These are phyloP conservation scores for Spatulosminthurus flaviceps DNA, from an alignment of 2,888 invertebrate genomes.

Conservation along the genomic window DNA sequence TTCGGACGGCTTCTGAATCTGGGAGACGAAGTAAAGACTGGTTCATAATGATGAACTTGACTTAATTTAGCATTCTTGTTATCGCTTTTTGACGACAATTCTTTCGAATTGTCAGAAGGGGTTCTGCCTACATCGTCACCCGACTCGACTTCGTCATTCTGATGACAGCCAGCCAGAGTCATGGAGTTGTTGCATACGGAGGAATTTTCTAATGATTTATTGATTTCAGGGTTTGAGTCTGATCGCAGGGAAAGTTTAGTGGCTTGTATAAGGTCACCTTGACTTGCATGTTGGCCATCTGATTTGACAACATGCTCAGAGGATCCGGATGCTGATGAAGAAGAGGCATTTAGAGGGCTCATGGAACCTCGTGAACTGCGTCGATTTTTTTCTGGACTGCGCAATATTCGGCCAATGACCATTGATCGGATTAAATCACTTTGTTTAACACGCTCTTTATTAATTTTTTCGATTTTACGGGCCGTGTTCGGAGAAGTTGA, in stretches of 20 bases:
- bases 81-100: not conserved
- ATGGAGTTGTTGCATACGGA: conserved; percentile 44
- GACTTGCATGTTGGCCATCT: conserved; percentile 25
- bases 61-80: not conserved
- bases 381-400: conserved; percentile 72
- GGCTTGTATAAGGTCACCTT: conserved; percentile 3
- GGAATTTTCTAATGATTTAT: conserved; percentile 14
- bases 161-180: conserved; percentile 9
- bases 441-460: conserved; percentile 80
- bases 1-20: conserved; percentile 56
- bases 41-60: conserved; percentile 52
- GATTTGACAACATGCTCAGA: conserved; percentile 49
- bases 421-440: conserved; percentile 84
- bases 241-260: conserved; percentile 22
- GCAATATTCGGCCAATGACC: conserved; percentile 78
- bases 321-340: conserved; percentile 53
- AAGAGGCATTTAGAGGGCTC: conserved; percentile 53
- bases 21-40: conserved; percentile 58
- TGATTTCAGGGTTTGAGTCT: not conserved
- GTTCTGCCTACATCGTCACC: not conserved
- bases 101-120: not conserved
- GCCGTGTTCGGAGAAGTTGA: conserved; percentile 70
- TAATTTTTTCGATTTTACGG: conserved; percentile 78
- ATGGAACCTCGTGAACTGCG: conserved; percentile 65
- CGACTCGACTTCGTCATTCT: not conserved